Conservation (phyloP, 2,797 vertebrate species). For the Eulemur mongoz region DNA sequence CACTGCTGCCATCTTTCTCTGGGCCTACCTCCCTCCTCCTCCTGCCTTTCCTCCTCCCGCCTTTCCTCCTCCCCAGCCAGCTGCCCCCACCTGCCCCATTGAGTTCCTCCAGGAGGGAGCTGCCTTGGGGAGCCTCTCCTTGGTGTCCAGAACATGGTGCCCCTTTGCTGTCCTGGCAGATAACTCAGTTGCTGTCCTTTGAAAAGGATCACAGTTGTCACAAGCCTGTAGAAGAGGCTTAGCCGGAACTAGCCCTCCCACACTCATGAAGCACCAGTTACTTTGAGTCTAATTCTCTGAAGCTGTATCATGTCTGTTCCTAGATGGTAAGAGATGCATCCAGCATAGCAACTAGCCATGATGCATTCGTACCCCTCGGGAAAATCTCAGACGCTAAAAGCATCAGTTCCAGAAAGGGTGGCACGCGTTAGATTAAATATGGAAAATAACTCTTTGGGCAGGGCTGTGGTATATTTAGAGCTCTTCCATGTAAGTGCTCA, state of each 20-base stretch:
- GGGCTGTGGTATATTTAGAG: neutral
- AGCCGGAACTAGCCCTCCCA: neutral
- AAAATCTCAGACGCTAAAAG: neutral
- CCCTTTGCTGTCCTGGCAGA: neutral
- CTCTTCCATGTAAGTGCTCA: neutral
- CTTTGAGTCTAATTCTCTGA: neutral
- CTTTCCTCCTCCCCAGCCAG: no score
- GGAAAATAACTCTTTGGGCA: neutral
- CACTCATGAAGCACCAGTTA: neutral
- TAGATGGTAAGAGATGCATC: neutral
- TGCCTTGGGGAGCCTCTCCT: neutral
- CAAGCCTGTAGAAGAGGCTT: neutral
- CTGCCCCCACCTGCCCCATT: accelerated
- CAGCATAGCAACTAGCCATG: accelerated
- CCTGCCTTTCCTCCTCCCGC: no score
- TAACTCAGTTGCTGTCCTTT: neutral
- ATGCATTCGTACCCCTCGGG: neutral
- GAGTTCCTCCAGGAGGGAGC: no score
- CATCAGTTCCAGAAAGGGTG: neutral
- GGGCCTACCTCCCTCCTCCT: accelerated
- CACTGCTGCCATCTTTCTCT: neutral
- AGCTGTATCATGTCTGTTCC: neutral
- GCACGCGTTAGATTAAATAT: neutral
- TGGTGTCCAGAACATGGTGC: accelerated
- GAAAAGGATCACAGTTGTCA: neutral